Evolutionary conservation across 2,113 vertebrate species (phyloP).

Genomic region (Pyxicephalus adspersus): DNA sequence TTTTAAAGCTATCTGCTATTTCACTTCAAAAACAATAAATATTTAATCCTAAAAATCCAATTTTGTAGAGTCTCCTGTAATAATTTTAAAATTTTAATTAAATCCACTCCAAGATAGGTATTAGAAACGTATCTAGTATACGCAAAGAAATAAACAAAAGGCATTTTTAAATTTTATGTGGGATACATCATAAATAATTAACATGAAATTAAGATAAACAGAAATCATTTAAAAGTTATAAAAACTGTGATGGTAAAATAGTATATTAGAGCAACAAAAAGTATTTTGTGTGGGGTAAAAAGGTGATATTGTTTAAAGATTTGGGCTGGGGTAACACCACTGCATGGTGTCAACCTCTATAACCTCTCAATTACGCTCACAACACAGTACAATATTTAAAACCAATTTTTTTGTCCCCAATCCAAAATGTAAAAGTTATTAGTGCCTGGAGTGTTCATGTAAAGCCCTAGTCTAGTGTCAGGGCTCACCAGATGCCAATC

Average conservation of each 20-base stretch:
- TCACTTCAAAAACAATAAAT: conserved; percentile 22
- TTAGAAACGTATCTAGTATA: neutral
- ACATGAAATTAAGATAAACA: neutral
- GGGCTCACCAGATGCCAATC: too few relatives aligned
- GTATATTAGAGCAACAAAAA: too few relatives aligned
- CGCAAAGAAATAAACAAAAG: neutral
- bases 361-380: too few relatives aligned
- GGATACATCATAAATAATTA: conserved; percentile 6
- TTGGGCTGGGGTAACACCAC: too few relatives aligned
- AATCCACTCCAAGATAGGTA: neutral
- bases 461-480: too few relatives aligned
- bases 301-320: too few relatives aligned
- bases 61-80: neutral
- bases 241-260: neutral
- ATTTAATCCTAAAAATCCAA: conserved; percentile 3
- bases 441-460: too few relatives aligned
- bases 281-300: too few relatives aligned
- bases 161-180: neutral
- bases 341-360: too few relatives aligned
- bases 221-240: neutral
- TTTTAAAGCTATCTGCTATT: neutral
- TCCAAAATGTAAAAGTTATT: too few relatives aligned
- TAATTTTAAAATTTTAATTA: conserved; percentile 11
- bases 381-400: too few relatives aligned
- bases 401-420: too few relatives aligned